Conservation (phyloP, 2,888 invertebrate species). For the Dicyrtomina minuta region DNA sequence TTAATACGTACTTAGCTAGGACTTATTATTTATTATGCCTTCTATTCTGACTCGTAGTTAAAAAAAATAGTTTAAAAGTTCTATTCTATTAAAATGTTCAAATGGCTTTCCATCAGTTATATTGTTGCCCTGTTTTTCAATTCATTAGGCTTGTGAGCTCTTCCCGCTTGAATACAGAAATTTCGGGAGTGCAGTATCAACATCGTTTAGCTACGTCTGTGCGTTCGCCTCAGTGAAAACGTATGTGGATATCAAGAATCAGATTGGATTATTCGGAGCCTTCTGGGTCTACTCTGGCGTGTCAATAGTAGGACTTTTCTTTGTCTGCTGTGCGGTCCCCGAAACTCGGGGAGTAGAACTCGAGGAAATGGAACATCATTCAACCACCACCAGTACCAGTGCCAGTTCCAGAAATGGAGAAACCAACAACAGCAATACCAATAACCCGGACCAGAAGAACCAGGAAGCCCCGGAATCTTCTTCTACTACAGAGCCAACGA, state of each 20-base stretch:
- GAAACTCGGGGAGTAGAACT: constrained; percentile 88
- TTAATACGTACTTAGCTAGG: no score
- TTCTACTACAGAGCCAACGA: no score
- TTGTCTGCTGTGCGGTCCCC: constrained; percentile 81
- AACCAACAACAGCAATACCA: no score
- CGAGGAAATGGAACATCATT: constrained; percentile 68
- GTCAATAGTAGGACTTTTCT: constrained; percentile 77
- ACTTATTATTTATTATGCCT: no score
- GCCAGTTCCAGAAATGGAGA: no score
- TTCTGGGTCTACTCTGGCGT: constrained; percentile 86
- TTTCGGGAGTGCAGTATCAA: constrained; percentile 84
- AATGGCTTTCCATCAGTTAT: no score
- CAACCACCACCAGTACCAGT: background rate
- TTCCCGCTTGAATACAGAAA: constrained; percentile 76
- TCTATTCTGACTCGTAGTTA: no score
- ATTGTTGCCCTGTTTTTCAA: no score
- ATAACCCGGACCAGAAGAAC: no score
- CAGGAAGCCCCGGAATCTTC: no score
- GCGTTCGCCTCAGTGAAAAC: constrained; percentile 84
- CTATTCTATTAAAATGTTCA: no score
- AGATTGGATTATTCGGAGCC: constrained; percentile 75
- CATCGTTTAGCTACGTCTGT: constrained; percentile 81
- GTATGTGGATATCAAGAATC: constrained; percentile 77
- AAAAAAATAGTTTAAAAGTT: no score
- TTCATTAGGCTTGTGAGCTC: constrained; percentile 69